Base-by-base conservation (phyloP, 2,797 vertebrate genomes). In the Odontamblyopus rebecca region DNA sequence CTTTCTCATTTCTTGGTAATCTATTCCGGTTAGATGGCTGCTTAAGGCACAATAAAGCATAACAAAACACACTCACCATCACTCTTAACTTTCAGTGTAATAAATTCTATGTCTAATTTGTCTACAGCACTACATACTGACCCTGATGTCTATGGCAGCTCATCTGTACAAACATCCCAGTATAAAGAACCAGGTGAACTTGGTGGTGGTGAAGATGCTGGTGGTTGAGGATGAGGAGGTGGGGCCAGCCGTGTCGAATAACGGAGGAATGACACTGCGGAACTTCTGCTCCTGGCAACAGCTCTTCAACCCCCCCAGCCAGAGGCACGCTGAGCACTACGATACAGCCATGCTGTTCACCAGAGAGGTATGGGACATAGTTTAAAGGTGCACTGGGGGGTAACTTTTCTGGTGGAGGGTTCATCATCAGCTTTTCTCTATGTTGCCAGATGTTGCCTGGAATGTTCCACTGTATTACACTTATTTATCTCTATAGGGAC, bases 261-360 rank as follows among this genome's bases (percentile, higher is more conserved):
- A 98, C 0, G 97, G 96, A 0, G 96, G 95, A 0, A 92, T 98
- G 50, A 94, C 95, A 0, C 92, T 99, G 18, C 93, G 97, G 8
- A 98, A 95, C 91, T 99, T 99, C 93, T 99, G 97, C 82, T 93
- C 80, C 77, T 99, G 98, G 98, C 98, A 99, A 82, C 95, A 95
- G 72, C 84, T 53, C n/a, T 95, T 97, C 90, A 99, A 98, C 83
- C 94, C 95, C 0, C 82, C 88, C 0, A 98, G 96, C 0, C 96
- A 97, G 83, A 91, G 97, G n/a, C 94, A 98, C 69, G 94, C 95
- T 0, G 96, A 97, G 81, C 98, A 99, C 86, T 99, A 95, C 0
- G 98, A 99, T 90, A 98, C 97, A 0, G 98, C 98, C 57, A 90
- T 99, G 74, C 93, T 99, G 62, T 96, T 99, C 89, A 99, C 97